Conservation (phyloP, 2,113 vertebrate species). For the Ceratotherium simum region DNA sequence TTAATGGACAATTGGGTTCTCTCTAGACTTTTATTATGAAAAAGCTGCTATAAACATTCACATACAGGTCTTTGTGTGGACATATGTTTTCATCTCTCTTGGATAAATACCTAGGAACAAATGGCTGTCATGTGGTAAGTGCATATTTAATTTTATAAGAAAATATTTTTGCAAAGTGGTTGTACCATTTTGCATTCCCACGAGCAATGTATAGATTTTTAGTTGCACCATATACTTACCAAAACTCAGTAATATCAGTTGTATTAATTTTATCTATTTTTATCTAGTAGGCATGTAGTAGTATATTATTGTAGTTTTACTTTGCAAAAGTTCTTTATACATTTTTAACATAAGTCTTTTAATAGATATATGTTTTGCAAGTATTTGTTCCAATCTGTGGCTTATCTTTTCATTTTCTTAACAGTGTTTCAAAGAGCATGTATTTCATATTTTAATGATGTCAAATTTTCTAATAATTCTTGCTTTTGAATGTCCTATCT, state of each 20-base stretch:
- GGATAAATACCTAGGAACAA: background rate
- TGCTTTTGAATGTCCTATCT: background rate
- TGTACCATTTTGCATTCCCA: background rate
- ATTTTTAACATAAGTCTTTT: background rate
- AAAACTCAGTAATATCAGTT: background rate
- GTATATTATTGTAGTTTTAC: background rate
- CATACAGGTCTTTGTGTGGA: background rate
- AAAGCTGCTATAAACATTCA: background rate
- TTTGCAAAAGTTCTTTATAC: background rate
- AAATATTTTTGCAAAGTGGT: background rate
- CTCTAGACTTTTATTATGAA: slow-evolving; percentile 32
- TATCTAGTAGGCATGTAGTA: background rate
- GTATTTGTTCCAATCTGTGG: background rate
- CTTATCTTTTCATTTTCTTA: background rate
- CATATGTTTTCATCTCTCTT: background rate
- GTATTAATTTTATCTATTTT: background rate
- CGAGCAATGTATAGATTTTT: background rate
- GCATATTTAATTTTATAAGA: background rate
- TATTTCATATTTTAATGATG: background rate
- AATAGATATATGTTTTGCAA: background rate
- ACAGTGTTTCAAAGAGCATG: background rate
- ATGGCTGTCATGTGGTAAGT: background rate
- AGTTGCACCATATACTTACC: background rate
- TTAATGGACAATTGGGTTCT: background rate
- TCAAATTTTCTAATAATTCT: background rate